phyloP scores from a whole-genome alignment of 64 coral and sea anemone genomes.

The Acropora tenuis region DNA sequence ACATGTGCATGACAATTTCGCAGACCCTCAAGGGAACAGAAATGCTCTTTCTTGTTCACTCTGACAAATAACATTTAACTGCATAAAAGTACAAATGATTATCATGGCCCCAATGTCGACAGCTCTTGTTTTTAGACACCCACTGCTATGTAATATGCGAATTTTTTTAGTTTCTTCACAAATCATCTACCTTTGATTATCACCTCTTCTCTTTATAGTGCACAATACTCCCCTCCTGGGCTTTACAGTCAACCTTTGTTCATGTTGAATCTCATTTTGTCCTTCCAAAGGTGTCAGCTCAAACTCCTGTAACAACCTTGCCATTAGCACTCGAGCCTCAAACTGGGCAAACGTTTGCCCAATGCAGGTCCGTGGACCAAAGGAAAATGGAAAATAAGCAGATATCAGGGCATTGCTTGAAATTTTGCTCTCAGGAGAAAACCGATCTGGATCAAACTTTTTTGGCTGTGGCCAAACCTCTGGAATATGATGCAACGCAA shows the following conservation, averaged over 20 bases:
- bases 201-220: conserved; percentile 44
- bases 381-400: conserved; percentile 71
- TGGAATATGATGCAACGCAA: conserved; percentile 40
- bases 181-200: background rate
- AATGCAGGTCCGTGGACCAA: conserved; percentile 80
- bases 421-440: conserved; percentile 39
- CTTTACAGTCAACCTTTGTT: conserved; percentile 40
- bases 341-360: conserved; percentile 86
- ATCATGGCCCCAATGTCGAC: too few species aligned
- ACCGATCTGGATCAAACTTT: conserved; percentile 79
- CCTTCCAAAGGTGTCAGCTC: conserved; percentile 59
- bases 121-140: too few species aligned
- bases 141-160: too few species aligned
- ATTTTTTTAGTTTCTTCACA: background rate
- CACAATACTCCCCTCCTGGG: conserved; percentile 80
- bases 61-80: too few species aligned
- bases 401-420: background rate
- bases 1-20: too few species aligned
- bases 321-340: conserved; percentile 84
- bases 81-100: too few species aligned
- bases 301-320: conserved; percentile 76
- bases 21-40: too few species aligned
- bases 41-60: too few species aligned
- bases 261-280: conserved; percentile 38
- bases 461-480: conserved; percentile 64